Evolutionary conservation across 2,113 vertebrate species (phyloP).

Genomic region (Petrocephalus microphthalmus): DNA sequence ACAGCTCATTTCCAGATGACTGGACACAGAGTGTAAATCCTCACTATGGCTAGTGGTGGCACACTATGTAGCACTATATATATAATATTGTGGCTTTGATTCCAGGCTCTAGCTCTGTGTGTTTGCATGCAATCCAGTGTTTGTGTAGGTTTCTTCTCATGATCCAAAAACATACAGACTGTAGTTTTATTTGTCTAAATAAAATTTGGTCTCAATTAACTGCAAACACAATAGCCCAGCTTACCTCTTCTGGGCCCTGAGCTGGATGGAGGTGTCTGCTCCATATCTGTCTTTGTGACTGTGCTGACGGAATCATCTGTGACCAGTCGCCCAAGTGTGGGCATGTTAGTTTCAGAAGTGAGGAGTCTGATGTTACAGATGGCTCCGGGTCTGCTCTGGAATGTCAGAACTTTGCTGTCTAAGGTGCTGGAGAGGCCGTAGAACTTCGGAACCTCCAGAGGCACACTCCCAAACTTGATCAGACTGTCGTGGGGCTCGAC

Average conservation of each 20-base stretch:
- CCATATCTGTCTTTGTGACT: not conserved
- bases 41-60: no score
- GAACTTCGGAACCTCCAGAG: constrained; percentile 60
- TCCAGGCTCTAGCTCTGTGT: not conserved
- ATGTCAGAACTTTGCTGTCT: constrained; percentile 51
- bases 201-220: not conserved
- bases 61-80: not conserved
- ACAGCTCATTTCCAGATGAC: not conserved
- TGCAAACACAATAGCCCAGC: not conserved
- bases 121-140: not conserved
- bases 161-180: not conserved
- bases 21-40: not conserved
- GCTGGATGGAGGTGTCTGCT: not conserved
- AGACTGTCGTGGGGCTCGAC: constrained; percentile 42
- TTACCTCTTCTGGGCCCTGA: constrained; percentile 48
- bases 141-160: not conserved
- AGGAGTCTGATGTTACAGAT: constrained; percentile 50
- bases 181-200: not conserved
- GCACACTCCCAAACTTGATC: constrained; percentile 45
- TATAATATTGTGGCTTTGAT: not conserved
- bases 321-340: constrained; percentile 52
- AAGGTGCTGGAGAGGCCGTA: constrained; percentile 57
- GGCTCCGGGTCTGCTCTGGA: constrained; percentile 15
- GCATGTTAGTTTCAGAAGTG: constrained; percentile 43
- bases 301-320: constrained; percentile 36